Evolutionary conservation across 2,113 vertebrate genomes (phyloP).

Genomic region (Romanogobio albipinnatus): DNA sequence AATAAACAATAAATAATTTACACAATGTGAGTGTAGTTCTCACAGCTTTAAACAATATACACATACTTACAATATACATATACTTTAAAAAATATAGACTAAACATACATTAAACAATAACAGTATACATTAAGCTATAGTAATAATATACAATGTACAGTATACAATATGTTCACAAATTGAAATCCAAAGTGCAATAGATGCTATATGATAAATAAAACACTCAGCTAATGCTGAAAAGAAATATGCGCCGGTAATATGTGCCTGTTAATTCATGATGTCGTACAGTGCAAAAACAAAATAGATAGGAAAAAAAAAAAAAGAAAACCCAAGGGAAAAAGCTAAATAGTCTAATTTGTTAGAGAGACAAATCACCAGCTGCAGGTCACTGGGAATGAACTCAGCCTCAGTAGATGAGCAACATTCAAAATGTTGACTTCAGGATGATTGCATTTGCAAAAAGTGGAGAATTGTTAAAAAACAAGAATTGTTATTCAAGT

Average conservation of each 20-base stretch:
- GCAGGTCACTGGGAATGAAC: conserved; percentile 31
- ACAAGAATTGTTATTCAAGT: background rate
- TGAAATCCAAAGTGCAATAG: too few relatives aligned
- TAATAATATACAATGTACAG: too few relatives aligned
- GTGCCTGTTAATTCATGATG: conserved; percentile 9
- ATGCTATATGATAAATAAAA: too few relatives aligned
- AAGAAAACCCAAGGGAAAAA: background rate
- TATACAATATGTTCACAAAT: too few relatives aligned
- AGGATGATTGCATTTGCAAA: conserved; percentile 3
- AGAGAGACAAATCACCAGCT: conserved; percentile 40
- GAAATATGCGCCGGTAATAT: background rate
- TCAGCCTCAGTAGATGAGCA: conserved; percentile 23
- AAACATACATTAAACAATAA: too few relatives aligned
- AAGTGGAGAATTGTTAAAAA: background rate
- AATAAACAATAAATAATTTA: too few relatives aligned
- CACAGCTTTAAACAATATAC: too few relatives aligned
- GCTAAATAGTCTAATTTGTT: conserved; percentile 28
- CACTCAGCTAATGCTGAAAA: background rate
- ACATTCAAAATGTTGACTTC: conserved; percentile 26
- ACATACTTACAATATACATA: too few relatives aligned
- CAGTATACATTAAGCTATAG: too few relatives aligned
- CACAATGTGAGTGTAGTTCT: too few relatives aligned
- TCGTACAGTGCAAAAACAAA: background rate
- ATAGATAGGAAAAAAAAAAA: background rate
- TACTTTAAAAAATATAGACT: too few relatives aligned